These are phyloP conservation scores for Acanthis flammea DNA, from an alignment of 2,797 vertebrate genomes.

Conservation along the genomic window DNA sequence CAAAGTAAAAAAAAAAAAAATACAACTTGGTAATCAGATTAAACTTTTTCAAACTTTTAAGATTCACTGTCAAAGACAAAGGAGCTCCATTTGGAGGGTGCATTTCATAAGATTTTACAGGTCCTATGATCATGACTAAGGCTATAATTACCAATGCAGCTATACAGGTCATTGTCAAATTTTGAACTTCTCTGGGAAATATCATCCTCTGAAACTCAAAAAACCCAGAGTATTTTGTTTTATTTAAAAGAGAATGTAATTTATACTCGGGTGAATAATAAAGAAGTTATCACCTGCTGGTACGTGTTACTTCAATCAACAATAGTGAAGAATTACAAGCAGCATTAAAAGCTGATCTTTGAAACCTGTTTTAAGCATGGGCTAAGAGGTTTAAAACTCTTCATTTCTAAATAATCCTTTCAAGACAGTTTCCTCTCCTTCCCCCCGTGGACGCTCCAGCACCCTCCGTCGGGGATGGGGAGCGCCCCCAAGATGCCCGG, in stretches of 20 bases:
- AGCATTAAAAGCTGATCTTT: neutral
- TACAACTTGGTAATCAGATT: neutral
- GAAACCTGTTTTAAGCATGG: neutral
- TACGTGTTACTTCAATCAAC: neutral
- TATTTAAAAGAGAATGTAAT: neutral
- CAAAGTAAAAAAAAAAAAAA: too few species aligned
- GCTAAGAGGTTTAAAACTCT: neutral
- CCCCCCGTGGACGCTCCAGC: neutral
- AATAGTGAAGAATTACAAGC: neutral
- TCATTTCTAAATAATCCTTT: neutral
- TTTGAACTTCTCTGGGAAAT: neutral
- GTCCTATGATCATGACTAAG: neutral
- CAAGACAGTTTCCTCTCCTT: neutral
- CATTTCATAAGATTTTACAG: neutral
- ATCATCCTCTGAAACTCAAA: neutral
- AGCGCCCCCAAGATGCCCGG: neutral
- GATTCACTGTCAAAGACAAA: neutral
- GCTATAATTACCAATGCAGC: neutral
- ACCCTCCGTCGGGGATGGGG: accelerated
- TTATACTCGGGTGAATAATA: neutral
- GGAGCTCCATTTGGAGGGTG: neutral
- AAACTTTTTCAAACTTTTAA: neutral
- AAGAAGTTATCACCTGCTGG: neutral
- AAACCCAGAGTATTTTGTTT: accelerated
- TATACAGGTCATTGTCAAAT: neutral